Conservation (phyloP, 2,888 invertebrate species). For the Acleris literana region DNA sequence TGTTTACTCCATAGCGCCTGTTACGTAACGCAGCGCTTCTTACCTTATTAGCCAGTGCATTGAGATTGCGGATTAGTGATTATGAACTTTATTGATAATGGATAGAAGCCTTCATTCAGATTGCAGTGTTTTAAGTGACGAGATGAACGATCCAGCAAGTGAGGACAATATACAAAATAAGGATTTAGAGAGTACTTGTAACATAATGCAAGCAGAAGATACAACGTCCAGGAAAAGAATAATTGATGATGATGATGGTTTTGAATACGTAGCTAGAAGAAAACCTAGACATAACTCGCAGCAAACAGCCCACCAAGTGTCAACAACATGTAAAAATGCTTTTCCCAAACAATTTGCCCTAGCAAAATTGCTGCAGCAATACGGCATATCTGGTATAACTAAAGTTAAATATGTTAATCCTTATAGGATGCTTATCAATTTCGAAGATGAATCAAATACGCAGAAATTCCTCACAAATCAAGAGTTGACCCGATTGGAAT, state of each 20-base stretch:
- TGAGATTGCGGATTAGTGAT: background rate
- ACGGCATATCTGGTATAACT: slow-evolving; percentile 4
- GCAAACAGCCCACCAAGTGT: background rate
- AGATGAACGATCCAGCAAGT: background rate
- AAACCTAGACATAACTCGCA: background rate
- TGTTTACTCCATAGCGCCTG: slow-evolving; percentile 13
- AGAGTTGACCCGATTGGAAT: slow-evolving; percentile 23
- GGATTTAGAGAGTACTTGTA: background rate
- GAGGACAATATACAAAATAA: background rate
- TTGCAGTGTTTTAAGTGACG: background rate
- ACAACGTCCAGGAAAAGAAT: background rate
- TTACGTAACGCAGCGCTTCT: background rate
- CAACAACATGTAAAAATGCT: slow-evolving; percentile 6
- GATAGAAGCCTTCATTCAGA: slow-evolving; percentile 7
- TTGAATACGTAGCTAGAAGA: background rate
- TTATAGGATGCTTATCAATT: slow-evolving; percentile 27
- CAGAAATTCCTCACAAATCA: slow-evolving; percentile 16
- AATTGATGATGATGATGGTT: background rate
- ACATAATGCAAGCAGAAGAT: background rate
- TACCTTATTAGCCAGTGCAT: background rate
- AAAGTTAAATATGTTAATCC: slow-evolving; percentile 32
- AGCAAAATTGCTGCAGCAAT: slow-evolving; percentile 9
- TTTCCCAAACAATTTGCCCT: slow-evolving; percentile 29
- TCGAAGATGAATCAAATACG: slow-evolving; percentile 20
- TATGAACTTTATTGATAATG: slow-evolving; percentile 13